Evolutionary conservation across 1,140 invertebrate genomes (phyloP), one percentile per base, ranked within the genome.

Genomic region (Onthophagus taurus): DNA sequence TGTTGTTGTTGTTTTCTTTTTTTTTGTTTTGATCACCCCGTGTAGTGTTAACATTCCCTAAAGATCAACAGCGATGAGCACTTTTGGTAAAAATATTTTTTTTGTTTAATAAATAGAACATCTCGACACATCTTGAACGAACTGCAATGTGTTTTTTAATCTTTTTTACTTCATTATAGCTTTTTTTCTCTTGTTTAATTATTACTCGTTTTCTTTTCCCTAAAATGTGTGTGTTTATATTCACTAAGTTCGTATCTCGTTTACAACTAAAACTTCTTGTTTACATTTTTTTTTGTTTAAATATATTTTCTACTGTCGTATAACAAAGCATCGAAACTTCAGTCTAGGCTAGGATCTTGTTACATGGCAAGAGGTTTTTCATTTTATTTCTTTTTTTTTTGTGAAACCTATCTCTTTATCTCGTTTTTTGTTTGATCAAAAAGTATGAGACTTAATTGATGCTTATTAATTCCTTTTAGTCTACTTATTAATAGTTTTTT

Each of bases 41-140:
- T 29, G 18, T 41, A n/a, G 21, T 26, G 11, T 7, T 26, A 41
- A 29, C 21, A 30, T 29, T 29, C 37, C 29, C 6, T 23, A 29
- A 41, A 23, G 11, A 26, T 12, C 26, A 39, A 45, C 69, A 73
- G 71, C 71, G 68, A 72, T 73, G 71, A 74, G 72, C 72, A 74
- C 72, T 74, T 74, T 72, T 71, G 71, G 72, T 74, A 72, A 72
- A 72, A 73, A 69, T 67, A 69, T 70, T 66, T 45, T 39, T 49
- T 44, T 49, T 47, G 53, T 42, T 48, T 51, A 36, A 26, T 42
- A 51, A 41, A 54, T 47, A 52, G 47, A 37, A 53, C 51, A 52
- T 49, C 45, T 53, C 51, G 51, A 52, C 47, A 43, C 45, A 33
- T 34, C 21, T 37, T 29, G 26, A 39, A 39, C 24, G 35, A 21